Conservation (phyloP, 2,888 invertebrate genomes). For the Eremobia ochroleuca region DNA sequence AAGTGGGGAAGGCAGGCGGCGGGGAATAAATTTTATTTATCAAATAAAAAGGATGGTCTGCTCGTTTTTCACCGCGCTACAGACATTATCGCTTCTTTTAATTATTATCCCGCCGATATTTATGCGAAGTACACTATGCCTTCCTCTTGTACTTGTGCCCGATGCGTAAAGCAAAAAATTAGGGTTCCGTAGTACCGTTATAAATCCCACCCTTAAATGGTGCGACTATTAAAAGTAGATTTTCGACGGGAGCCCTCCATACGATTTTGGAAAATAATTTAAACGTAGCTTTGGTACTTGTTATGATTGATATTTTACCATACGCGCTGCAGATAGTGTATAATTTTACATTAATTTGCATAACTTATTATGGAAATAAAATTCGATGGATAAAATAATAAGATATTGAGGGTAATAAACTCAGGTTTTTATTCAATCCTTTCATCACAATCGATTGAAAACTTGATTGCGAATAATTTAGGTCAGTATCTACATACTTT, state of each 20-base stretch:
- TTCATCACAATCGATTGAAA: slow-evolving; percentile 29
- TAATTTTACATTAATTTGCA: slow-evolving; percentile 59
- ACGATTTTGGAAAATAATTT: slow-evolving; percentile 62
- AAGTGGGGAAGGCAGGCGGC: slow-evolving; percentile 80
- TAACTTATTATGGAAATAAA: slow-evolving; percentile 47
- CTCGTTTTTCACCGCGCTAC: slow-evolving; percentile 89
- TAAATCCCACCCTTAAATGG: slow-evolving; percentile 61
- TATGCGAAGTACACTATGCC: slow-evolving; percentile 79
- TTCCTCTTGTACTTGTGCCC: slow-evolving; percentile 68
- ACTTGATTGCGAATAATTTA: slow-evolving; percentile 35
- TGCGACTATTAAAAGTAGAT: slow-evolving; percentile 64
- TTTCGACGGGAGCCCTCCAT: slow-evolving; percentile 57
- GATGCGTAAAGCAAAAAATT: slow-evolving; percentile 64
- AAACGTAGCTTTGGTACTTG: slow-evolving; percentile 47
- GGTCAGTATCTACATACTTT: slow-evolving; percentile 27
- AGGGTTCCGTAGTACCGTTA: slow-evolving; percentile 57
- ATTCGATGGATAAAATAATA: slow-evolving; percentile 33
- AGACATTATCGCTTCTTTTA: slow-evolving; percentile 91
- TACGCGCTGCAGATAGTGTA: slow-evolving; percentile 52
- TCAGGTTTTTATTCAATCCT: slow-evolving; percentile 29
- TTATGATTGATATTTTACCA: slow-evolving; percentile 64
- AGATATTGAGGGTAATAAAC: slow-evolving; percentile 24
- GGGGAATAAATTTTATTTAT: slow-evolving; percentile 91
- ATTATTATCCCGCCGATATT: slow-evolving; percentile 91
- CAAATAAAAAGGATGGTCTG: slow-evolving; percentile 91